Evolutionary conservation across 1,140 invertebrate genomes (phyloP).

Genomic region (Drosophila kohkoa): DNA sequence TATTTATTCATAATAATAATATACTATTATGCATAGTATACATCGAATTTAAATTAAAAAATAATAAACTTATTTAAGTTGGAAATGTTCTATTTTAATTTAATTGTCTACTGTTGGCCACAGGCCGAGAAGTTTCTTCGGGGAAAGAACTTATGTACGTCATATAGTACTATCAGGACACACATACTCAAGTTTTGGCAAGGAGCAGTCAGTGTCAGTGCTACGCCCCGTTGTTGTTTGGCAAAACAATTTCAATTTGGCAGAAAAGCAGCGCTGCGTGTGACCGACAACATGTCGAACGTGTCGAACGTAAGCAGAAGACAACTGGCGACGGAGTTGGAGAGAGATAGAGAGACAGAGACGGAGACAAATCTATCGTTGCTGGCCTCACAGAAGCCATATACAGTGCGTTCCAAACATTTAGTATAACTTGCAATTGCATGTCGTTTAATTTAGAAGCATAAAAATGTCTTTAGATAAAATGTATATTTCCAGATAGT

Average conservation of each 20-base stretch:
- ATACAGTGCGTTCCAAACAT: neutral
- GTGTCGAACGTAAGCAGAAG: constrained; percentile 40
- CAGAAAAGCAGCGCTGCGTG: constrained; percentile 69
- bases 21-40: too few species aligned
- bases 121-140: neutral
- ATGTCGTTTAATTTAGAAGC: too few species aligned
- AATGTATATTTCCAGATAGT: too few species aligned
- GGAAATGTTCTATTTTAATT: neutral
- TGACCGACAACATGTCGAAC: constrained; percentile 71
- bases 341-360: neutral
- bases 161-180: neutral
- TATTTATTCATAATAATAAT: too few species aligned
- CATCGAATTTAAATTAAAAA: too few species aligned
- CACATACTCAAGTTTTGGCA: constrained; percentile 14
- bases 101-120: neutral
- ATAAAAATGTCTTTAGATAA: too few species aligned
- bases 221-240: constrained; percentile 52
- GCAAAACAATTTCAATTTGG: constrained; percentile 79
- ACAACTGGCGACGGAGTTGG: neutral
- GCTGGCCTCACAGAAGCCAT: constrained; percentile 1
- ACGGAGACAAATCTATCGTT: constrained; percentile 6
- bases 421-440: constrained; percentile 4
- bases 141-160: neutral
- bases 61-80: too few species aligned
- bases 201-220: constrained; percentile 21